Percentiles rank a stretch among this genome's conserved stretches.
phyloP scores from a whole-genome alignment of 2,797 vertebrate species.

The Catamblyrhynchus diadema region DNA sequence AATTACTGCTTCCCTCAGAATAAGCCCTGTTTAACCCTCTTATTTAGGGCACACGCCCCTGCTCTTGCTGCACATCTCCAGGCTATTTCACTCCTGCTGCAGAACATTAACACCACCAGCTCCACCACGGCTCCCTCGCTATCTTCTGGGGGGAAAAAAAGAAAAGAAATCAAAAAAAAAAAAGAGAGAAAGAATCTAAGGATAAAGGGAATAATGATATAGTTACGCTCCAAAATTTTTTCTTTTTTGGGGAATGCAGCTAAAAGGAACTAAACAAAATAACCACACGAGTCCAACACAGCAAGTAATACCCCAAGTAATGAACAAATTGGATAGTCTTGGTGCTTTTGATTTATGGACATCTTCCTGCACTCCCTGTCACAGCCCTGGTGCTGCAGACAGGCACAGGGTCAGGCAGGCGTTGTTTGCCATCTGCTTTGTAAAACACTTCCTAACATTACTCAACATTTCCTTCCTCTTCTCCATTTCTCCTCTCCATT shows the following conservation, averaged over 20 bases:
- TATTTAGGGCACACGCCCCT: slow-evolving; percentile 22
- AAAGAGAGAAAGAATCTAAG: neutral
- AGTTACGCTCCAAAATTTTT: neutral
- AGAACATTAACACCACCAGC: slow-evolving; percentile 49
- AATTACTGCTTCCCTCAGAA: slow-evolving; percentile 45
- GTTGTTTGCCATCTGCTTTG: neutral
- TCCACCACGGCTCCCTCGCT: neutral
- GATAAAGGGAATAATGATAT: neutral
- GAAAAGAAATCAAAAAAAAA: neutral
- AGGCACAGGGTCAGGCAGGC: slow-evolving; percentile 8
- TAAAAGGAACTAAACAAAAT: neutral
- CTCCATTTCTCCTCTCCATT: neutral
- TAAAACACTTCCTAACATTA: neutral
- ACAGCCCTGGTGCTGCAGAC: neutral
- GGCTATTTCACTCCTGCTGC: slow-evolving; percentile 50
- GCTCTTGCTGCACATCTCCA: slow-evolving; percentile 2
- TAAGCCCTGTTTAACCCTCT: slow-evolving; percentile 59
- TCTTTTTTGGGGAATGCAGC: neutral
- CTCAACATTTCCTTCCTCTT: neutral
- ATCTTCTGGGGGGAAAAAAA: neutral
- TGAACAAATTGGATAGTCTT: neutral
- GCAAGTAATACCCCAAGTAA: neutral
- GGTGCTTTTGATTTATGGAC: slow-evolving; percentile 27
- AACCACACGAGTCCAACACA: neutral
- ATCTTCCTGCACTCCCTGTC: neutral